Evolutionary conservation across 1,140 invertebrate genomes (phyloP).

Genomic region (Rhopalosiphum padi): DNA sequence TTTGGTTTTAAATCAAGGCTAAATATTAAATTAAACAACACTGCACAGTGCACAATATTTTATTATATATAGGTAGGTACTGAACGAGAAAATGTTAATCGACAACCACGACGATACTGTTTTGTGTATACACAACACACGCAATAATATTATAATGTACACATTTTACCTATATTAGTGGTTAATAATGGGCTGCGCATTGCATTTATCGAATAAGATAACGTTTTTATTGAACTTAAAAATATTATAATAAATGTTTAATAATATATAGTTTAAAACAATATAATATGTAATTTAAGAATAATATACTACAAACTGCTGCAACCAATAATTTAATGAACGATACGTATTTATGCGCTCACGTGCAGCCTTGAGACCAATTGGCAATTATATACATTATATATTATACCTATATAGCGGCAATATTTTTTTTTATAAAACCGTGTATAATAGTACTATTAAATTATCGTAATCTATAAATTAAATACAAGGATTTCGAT

Average conservation of each 20-base stretch:
- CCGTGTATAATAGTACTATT: background rate
- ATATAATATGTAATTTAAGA: background rate
- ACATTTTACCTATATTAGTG: background rate
- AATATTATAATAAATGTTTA: background rate
- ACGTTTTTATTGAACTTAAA: background rate
- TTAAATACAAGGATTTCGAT: constrained; percentile 4
- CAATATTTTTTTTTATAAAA: background rate
- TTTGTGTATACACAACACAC: background rate
- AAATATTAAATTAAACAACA: constrained; percentile 1
- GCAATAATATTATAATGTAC: background rate
- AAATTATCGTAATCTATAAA: background rate
- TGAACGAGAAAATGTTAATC: background rate
- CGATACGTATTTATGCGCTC: background rate
- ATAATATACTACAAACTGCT: background rate
- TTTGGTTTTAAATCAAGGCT: constrained; percentile 10
- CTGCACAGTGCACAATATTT: background rate
- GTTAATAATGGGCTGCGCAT: background rate
- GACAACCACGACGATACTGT: background rate
- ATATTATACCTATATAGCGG: background rate
- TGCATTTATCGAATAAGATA: background rate
- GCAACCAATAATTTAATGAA: constrained; percentile 24
- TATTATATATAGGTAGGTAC: background rate
- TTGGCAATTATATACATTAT: background rate
- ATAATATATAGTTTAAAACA: background rate
- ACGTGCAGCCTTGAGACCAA: background rate